Conservation (phyloP, 2,113 vertebrate genomes). For the Osmerus mordax region DNA sequence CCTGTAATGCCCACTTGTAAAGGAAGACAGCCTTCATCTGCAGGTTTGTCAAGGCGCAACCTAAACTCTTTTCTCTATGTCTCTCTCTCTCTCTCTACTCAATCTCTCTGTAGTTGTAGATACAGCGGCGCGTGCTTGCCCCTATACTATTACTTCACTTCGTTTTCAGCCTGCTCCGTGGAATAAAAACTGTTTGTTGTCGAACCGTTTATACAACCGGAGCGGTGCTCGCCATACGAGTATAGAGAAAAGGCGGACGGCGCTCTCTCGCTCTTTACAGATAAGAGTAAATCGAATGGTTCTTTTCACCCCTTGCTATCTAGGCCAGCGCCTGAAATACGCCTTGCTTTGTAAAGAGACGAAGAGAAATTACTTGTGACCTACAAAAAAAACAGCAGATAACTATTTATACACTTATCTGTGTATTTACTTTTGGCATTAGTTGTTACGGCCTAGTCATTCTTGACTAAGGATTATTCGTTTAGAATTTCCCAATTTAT, state of each 20-base stretch:
- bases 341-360: constrained; percentile 66
- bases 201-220: constrained; percentile 45
- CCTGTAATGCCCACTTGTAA: constrained; percentile 17
- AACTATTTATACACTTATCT: constrained; percentile 73
- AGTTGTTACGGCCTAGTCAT: constrained; percentile 44
- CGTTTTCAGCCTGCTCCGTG: constrained; percentile 16
- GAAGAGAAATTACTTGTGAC: constrained; percentile 68
- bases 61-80: constrained; percentile 1
- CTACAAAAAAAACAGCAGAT: constrained; percentile 63
- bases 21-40: not conserved
- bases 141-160: constrained; percentile 51
- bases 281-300: constrained; percentile 73
- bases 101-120: not conserved
- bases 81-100: not conserved
- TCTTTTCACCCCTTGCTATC: constrained; percentile 68
- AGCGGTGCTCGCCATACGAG: constrained; percentile 54
- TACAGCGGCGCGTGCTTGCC: not conserved
- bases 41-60: not conserved
- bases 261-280: constrained; percentile 26
- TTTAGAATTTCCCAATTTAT: constrained; percentile 45
- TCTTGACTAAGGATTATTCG: constrained; percentile 49
- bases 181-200: constrained; percentile 48
- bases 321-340: constrained; percentile 62
- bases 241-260: constrained; percentile 31
- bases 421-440: constrained; percentile 66